Evolutionary conservation across 2,797 vertebrate species (phyloP).

Genomic region (Hydrophis major): DNA sequence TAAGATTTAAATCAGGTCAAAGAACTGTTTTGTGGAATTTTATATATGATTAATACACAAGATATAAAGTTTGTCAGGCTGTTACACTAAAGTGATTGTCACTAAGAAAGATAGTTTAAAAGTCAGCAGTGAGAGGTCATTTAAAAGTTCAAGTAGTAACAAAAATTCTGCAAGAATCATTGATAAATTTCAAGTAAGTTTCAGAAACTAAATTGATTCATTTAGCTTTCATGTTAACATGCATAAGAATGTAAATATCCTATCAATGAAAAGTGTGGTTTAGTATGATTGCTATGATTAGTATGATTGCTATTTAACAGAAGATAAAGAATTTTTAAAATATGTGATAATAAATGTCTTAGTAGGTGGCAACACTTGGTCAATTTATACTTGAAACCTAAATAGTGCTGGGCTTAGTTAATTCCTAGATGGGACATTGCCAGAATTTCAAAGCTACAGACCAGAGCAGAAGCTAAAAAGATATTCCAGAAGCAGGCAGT

Average conservation of each 20-base stretch:
- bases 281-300: not conserved
- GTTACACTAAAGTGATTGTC: not conserved
- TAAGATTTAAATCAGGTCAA: not conserved
- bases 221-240: not conserved
- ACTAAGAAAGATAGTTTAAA: not conserved
- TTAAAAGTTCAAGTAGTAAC: not conserved
- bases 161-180: not conserved
- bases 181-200: not conserved
- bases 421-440: not conserved
- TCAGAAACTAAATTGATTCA: not conserved
- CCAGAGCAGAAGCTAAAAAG: not conserved
- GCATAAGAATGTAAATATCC: not conserved
- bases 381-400: not conserved
- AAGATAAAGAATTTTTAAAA: not conserved
- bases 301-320: not conserved
- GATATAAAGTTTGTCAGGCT: not conserved
- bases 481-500: not conserved
- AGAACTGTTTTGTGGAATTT: not conserved
- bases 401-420: not conserved
- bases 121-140: not conserved
- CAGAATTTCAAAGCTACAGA: not conserved
- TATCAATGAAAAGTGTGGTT: not conserved
- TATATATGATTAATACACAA: not conserved
- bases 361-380: not conserved
- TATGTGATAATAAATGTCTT: not conserved